These are phyloP conservation scores for Lampris megalopsis DNA, from an alignment of 2,113 vertebrate species.

Conservation along the genomic window DNA sequence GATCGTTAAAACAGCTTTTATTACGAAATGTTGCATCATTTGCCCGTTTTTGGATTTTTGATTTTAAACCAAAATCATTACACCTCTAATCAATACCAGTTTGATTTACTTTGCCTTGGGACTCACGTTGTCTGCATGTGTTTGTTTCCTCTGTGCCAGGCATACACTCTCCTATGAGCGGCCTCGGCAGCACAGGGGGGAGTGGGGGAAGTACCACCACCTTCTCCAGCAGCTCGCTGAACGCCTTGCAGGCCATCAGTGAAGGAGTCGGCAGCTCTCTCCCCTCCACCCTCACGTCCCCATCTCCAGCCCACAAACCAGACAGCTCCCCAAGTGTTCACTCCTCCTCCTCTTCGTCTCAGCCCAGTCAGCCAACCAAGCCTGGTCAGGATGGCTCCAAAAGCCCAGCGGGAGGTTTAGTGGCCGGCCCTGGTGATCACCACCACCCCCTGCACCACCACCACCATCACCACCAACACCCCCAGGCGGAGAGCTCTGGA, in stretches of 20 bases:
- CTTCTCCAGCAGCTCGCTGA: constrained; percentile 97
- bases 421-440: constrained; percentile 62
- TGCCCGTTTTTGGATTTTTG: no score
- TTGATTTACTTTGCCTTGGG: not conserved
- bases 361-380: constrained; percentile 71
- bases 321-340: constrained; percentile 92
- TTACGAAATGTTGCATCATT: no score
- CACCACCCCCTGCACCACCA: constrained; percentile 74
- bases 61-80: no score
- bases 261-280: constrained; percentile 96
- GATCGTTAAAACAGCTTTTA: no score
- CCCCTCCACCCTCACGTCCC: constrained; percentile 91
- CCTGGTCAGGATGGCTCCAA: constrained; percentile 82
- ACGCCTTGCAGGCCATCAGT: constrained; percentile 97
- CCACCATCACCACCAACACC: constrained; percentile 72
- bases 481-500: constrained; percentile 87
- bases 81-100: not conserved
- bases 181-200: constrained; percentile 83
- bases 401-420: constrained; percentile 82
- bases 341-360: constrained; percentile 78
- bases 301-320: constrained; percentile 86
- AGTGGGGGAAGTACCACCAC: constrained; percentile 77
- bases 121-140: not conserved
- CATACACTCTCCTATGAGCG: constrained; percentile 93
- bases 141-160: constrained; percentile 76